phyloP scores from a whole-genome alignment of 2,797 vertebrate genomes.

The Sebastes taczanowskii region DNA sequence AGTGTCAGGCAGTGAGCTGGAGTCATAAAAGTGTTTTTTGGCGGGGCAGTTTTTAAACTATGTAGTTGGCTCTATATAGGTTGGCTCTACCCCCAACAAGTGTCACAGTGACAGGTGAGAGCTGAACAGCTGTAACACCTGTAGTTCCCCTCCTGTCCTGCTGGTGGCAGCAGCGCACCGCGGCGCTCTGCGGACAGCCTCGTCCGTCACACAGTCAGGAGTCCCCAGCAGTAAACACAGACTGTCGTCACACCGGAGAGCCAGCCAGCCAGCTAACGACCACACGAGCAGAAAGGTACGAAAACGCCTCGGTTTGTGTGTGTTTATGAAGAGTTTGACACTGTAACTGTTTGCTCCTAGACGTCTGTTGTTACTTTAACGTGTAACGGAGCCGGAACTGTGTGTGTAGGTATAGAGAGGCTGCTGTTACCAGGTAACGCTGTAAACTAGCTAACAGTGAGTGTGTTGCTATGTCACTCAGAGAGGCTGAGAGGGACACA shows the following conservation, averaged over 20 bases:
- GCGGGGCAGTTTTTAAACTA: conserved; percentile 32
- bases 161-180: conserved; percentile 43
- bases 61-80: neutral
- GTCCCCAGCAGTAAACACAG: conserved; percentile 47
- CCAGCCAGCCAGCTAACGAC: neutral
- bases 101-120: conserved; percentile 37
- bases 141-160: conserved; percentile 57
- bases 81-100: neutral
- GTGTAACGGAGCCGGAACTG: neutral
- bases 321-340: fast-evolving
- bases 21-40: conserved; percentile 6
- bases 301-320: fast-evolving
- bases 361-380: neutral
- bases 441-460: neutral
- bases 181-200: neutral
- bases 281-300: conserved; percentile 39
- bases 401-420: no score
- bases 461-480: neutral
- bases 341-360: fast-evolving
- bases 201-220: neutral
- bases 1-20: neutral
- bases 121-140: conserved; percentile 16
- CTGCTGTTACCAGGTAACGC: neutral
- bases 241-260: neutral
- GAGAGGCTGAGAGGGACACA: neutral